These are phyloP conservation scores for Rafetus swinhoei DNA, from an alignment of 2,113 vertebrate genomes.

Conservation along the genomic window DNA sequence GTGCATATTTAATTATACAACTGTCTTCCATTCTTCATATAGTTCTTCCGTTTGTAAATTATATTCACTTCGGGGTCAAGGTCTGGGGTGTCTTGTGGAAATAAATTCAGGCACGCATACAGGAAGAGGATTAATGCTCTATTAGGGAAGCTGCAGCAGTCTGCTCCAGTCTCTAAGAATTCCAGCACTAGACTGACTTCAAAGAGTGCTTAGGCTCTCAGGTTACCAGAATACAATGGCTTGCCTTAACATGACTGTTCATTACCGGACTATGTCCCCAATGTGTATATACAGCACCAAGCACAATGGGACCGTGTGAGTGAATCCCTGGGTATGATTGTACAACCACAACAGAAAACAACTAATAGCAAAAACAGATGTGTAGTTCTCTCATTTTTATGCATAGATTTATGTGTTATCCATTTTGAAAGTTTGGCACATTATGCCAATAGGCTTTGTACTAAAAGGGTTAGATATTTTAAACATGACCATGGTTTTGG, in stretches of 20 bases:
- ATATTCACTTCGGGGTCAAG: not conserved
- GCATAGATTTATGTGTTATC: rapidly evolving
- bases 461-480: not conserved
- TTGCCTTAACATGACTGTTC: not conserved
- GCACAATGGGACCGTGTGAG: not conserved
- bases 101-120: not conserved
- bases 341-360: not conserved
- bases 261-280: not conserved
- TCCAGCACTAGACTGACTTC: not conserved
- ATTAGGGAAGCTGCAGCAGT: not conserved
- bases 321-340: not conserved
- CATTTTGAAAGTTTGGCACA: not conserved
- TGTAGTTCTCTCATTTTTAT: not conserved
- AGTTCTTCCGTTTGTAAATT: not conserved
- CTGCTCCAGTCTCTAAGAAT: not conserved
- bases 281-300: not conserved
- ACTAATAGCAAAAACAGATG: not conserved
- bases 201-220: rapidly evolving
- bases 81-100: not conserved
- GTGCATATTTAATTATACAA: not conserved
- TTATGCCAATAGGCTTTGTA: not conserved
- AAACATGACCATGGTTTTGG: not conserved
- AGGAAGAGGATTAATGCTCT: not conserved
- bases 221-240: rapidly evolving
- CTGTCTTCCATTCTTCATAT: not conserved